Base-by-base conservation (phyloP, 1,140 invertebrate genomes). In the Temnothorax nylanderi region DNA sequence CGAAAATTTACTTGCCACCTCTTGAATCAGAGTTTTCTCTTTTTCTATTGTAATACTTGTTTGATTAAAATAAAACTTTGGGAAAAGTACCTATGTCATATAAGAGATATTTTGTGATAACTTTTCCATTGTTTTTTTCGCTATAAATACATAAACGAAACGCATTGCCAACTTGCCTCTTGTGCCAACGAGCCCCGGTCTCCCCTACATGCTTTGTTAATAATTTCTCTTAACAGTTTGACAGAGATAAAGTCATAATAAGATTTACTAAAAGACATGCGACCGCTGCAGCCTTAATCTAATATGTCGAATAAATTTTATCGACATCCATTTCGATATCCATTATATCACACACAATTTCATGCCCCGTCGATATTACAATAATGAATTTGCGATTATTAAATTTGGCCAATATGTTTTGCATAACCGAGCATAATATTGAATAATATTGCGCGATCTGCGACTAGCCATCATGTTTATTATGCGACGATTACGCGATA, bases 371-470 rank as follows among this genome's bases (percentile, higher is more conserved):
- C 13, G 13, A 78, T 26, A 16, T 11, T 69, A 51, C 37, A 81
- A 71, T 71, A 54, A 47, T 37, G 10, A 58, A 44, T 34, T 65
- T 2, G 10, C 18, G 11, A 82, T 60, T 51, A 49, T 85, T 65
- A 88, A 77, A 47, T 69, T 86, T 58, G 37, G 10, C 4, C 0
- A 62, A 2, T 82, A 26, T 51, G 32, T 11, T 80, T 67, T 64
- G 13, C 13, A 44, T 32, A 67, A 58, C 2, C 0, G 13, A 67
- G 34, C 21, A 7, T 80, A 86, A 60, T 37, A 58, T 91, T 88
- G 44, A 44, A 74, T 44, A 89, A 91, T 75, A 58, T 58, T 71
- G 32, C 77, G 13, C 51, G 72, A 88, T 80, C 74, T 75, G n/a
- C 10, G 49, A 58, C 80, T 85, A 54, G 69, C 32, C 44, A 44